phyloP scores from a whole-genome alignment of 2,888 invertebrate species.

The Tetragonisca angustula region DNA sequence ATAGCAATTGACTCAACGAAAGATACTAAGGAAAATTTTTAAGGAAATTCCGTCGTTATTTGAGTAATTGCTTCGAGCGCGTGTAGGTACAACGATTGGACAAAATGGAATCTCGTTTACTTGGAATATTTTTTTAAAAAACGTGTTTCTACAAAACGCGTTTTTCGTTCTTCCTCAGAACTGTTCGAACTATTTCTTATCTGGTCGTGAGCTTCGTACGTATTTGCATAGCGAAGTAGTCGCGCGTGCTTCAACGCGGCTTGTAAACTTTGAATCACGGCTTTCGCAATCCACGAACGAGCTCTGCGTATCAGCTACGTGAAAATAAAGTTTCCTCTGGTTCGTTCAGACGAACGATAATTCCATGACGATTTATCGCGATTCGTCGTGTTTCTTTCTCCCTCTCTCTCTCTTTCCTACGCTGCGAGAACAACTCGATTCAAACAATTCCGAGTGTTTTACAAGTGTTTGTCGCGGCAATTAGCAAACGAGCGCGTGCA shows the following conservation, averaged over 20 bases:
- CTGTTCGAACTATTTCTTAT: too few species aligned
- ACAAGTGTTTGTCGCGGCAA: neutral
- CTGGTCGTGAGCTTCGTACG: too few species aligned
- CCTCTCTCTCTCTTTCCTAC: neutral
- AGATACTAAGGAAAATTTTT: constrained; percentile 68
- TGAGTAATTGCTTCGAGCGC: constrained; percentile 69
- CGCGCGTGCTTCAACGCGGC: too few species aligned
- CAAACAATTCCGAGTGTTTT: neutral
- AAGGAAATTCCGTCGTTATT: constrained; percentile 72
- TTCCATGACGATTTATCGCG: neutral
- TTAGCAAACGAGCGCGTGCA: neutral
- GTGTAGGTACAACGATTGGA: constrained; percentile 41
- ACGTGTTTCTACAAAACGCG: too few species aligned
- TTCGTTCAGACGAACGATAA: neutral
- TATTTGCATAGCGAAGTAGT: too few species aligned
- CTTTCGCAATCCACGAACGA: too few species aligned
- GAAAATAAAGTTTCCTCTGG: neutral
- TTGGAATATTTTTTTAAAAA: too few species aligned
- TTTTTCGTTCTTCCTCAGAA: too few species aligned
- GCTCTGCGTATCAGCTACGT: too few species aligned
- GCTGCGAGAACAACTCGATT: neutral
- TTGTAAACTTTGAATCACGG: too few species aligned
- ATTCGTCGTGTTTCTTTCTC: neutral
- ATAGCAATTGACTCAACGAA: constrained; percentile 64
- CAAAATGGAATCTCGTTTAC: too few species aligned